A percentile compares a stretch with the other conserved stretches of the same genome.
Conservation (phyloP, 2,113 vertebrate genomes). For the Ageneiosus marmoratus region DNA sequence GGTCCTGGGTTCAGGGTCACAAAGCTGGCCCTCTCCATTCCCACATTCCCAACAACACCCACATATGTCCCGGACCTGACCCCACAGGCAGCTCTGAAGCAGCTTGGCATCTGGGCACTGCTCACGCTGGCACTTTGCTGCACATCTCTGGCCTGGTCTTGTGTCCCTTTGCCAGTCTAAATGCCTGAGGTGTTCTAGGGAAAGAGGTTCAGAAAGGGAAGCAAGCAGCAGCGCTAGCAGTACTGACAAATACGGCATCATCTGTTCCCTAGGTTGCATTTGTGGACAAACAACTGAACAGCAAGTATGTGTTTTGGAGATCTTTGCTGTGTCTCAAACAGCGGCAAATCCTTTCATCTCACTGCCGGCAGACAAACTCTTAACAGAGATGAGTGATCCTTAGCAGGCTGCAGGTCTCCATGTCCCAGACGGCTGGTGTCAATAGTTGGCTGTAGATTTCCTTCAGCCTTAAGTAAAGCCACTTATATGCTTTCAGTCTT, state of each 20-base stretch:
- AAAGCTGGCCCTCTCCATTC: conserved; percentile 62
- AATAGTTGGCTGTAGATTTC: conserved; percentile 17
- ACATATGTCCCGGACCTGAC: conserved; percentile 54
- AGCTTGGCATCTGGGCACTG: conserved; percentile 48
- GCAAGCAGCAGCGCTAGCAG: conserved; percentile 34
- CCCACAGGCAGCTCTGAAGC: conserved; percentile 50
- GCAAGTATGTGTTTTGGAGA: conserved; percentile 2
- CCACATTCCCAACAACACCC: conserved; percentile 67
- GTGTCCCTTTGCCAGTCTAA: conserved; percentile 48
- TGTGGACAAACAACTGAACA: conserved; percentile 6
- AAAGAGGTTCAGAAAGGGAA: conserved; percentile 29
- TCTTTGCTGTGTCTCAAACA: conserved; percentile 13
- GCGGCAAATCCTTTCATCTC: conserved; percentile 38
- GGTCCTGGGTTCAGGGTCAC: conserved; percentile 52
- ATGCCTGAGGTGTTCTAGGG: conserved; percentile 41
- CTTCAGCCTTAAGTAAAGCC: conserved; percentile 23
- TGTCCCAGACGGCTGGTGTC: conserved; percentile 30
- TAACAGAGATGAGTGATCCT: conserved; percentile 39
- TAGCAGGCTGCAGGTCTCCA: conserved; percentile 31
- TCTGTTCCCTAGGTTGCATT: conserved; percentile 4
- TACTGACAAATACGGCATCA: conserved; percentile 14
- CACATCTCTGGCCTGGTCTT: conserved; percentile 38
- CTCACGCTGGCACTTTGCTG: conserved; percentile 51
- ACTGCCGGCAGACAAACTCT: conserved; percentile 12
- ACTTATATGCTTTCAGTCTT: conserved; percentile 39